These are phyloP conservation scores for Lophura nycthemera DNA, from an alignment of 2,113 vertebrate species.

Conservation along the genomic window DNA sequence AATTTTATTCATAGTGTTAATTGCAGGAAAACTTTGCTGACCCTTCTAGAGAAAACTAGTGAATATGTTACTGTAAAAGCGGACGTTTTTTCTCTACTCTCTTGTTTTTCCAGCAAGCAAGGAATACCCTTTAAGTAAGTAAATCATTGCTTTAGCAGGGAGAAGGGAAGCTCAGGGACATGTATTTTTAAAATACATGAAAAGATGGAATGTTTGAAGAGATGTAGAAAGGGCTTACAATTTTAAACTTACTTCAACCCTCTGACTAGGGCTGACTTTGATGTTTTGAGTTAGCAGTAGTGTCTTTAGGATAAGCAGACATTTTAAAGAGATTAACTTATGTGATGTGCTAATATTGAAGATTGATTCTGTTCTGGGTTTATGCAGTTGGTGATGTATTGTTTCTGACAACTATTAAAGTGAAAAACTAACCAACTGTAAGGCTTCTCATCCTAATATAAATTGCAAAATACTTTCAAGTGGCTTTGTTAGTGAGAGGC, in stretches of 20 bases:
- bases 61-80: not conserved
- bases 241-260: not conserved
- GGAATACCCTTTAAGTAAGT: not conserved
- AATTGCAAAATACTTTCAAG: not conserved
- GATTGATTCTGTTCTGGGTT: not conserved
- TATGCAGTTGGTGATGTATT: not conserved
- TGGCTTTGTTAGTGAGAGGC: not conserved
- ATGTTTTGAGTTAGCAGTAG: not conserved
- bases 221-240: fast-evolving
- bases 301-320: not conserved
- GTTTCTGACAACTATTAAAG: not conserved
- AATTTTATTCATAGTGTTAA: not conserved
- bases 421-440: not conserved
- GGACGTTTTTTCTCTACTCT: not conserved
- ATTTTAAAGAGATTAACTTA: not conserved
- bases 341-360: not conserved
- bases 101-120: not conserved
- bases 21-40: not conserved
- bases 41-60: not conserved
- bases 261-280: not conserved
- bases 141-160: not conserved
- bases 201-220: not conserved
- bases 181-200: not conserved
- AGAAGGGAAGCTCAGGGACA: not conserved
- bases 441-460: not conserved